Evolutionary conservation across 2,888 invertebrate species (phyloP).

Genomic region (Pemphredon lugubris): DNA sequence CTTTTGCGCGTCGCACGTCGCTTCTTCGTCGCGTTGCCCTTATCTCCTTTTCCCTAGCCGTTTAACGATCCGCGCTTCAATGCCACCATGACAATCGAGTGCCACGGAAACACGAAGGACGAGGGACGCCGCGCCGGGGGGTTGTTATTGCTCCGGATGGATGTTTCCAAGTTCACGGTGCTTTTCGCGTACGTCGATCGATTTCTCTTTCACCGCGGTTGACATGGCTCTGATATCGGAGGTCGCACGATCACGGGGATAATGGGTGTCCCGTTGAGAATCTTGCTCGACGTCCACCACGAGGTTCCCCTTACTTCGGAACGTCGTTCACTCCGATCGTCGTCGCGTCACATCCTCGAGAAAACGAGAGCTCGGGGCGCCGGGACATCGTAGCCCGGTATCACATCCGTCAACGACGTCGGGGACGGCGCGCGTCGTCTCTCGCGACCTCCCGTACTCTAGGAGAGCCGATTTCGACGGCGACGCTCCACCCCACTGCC

Average conservation of each 20-base stretch:
- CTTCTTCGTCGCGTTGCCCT: too few species aligned
- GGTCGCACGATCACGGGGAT: too few species aligned
- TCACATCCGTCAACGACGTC: constrained; percentile 35
- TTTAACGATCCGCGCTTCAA: background rate
- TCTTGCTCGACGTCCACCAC: too few species aligned
- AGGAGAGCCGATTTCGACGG: constrained; percentile 32
- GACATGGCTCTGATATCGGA: too few species aligned
- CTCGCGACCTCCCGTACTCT: constrained; percentile 21
- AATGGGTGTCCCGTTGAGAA: too few species aligned
- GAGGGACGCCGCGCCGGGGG: background rate
- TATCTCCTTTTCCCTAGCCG: background rate
- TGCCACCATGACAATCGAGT: too few species aligned
- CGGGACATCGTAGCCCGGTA: constrained; percentile 25
- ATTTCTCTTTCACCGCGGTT: background rate
- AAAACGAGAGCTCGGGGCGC: constrained; percentile 32
- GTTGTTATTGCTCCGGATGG: background rate
- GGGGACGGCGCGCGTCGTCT: constrained; percentile 43
- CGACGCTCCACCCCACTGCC: constrained; percentile 42
- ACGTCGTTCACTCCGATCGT: too few species aligned
- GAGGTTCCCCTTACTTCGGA: too few species aligned
- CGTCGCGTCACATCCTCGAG: too few species aligned
- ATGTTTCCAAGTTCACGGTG: background rate
- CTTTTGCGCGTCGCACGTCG: too few species aligned
- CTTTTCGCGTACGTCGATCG: background rate
- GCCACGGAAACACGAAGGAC: too few species aligned